Conservation (phyloP, 1,140 invertebrate genomes). For the Panulirus ornatus region DNA sequence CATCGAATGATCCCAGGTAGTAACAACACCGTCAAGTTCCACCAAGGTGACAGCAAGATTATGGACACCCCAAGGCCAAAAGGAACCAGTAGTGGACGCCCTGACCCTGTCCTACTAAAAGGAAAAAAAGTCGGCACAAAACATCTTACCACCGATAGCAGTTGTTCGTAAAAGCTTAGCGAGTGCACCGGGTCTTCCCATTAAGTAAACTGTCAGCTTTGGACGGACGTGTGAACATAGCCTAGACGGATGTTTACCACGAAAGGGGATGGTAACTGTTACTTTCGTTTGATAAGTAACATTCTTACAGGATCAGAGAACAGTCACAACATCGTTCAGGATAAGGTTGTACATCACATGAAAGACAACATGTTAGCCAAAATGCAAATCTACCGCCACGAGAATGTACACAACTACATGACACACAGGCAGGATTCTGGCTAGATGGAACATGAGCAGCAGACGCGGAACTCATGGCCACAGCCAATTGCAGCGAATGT, state of each 20-base stretch:
- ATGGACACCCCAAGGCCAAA: not conserved
- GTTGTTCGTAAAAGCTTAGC: not conserved
- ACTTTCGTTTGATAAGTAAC: not conserved
- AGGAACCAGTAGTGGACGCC: not conserved
- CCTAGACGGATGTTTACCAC: not conserved
- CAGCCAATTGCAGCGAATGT: no score
- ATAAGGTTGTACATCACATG: not conserved
- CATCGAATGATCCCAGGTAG: not conserved
- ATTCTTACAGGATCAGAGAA: no score
- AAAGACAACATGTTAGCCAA: not conserved
- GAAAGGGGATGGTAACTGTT: not conserved
- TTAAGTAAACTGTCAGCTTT: not conserved
- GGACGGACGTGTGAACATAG: not conserved
- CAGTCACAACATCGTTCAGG: not conserved
- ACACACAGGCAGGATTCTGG: no score
- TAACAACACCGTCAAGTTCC: not conserved
- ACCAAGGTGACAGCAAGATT: not conserved
- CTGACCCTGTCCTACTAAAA: no score
- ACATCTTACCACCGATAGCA: not conserved
- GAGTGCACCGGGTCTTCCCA: not conserved
- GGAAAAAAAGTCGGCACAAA: not conserved
- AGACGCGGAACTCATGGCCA: not conserved
- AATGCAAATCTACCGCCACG: not conserved
- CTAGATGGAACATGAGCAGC: not conserved
- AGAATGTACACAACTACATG: not conserved